Evolutionary conservation across 2,113 vertebrate genomes (phyloP).

Genomic region (Pseudorhombus dupliciocellatus): DNA sequence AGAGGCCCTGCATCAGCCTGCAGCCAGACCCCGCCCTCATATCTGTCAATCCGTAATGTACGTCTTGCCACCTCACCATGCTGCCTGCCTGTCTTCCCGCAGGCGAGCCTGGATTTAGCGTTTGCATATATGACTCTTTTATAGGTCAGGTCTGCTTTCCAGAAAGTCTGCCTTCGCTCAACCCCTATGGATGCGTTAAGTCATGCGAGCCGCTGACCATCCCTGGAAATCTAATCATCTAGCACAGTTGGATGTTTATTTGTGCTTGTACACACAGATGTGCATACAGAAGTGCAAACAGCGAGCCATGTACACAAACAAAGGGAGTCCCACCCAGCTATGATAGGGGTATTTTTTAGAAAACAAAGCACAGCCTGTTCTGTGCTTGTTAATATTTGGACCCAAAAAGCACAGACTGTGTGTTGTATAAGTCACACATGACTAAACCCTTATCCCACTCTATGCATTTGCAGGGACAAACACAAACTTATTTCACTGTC

Average conservation of each 20-base stretch:
- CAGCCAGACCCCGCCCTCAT: constrained; percentile 48
- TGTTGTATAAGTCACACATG: constrained; percentile 67
- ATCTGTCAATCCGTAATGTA: constrained; percentile 17
- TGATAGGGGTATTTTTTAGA: constrained; percentile 2
- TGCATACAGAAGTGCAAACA: constrained; percentile 72
- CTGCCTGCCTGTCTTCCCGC: constrained; percentile 16
- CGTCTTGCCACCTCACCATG: not conserved
- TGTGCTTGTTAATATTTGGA: constrained; percentile 45
- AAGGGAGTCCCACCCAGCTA: constrained; percentile 39
- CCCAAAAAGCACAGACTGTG: constrained; percentile 49
- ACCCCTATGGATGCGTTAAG: constrained; percentile 39
- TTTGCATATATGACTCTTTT: constrained; percentile 29
- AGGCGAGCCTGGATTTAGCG: not conserved
- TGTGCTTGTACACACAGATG: constrained; percentile 75
- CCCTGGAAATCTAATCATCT: constrained; percentile 75
- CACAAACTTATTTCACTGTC: not conserved
- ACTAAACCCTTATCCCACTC: constrained; percentile 21
- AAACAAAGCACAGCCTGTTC: constrained; percentile 21
- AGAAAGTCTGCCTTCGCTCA: constrained; percentile 17
- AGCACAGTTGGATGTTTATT: constrained; percentile 72
- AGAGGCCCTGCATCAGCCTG: constrained; percentile 47
- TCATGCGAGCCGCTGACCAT: constrained; percentile 57
- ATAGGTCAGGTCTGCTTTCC: constrained; percentile 41
- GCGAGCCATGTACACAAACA: constrained; percentile 57
- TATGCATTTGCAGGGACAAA: not conserved